phyloP scores from a whole-genome alignment of 30 jellyfish, hydroid and myxozoan genomes.

The Catostylus mosaicus region DNA sequence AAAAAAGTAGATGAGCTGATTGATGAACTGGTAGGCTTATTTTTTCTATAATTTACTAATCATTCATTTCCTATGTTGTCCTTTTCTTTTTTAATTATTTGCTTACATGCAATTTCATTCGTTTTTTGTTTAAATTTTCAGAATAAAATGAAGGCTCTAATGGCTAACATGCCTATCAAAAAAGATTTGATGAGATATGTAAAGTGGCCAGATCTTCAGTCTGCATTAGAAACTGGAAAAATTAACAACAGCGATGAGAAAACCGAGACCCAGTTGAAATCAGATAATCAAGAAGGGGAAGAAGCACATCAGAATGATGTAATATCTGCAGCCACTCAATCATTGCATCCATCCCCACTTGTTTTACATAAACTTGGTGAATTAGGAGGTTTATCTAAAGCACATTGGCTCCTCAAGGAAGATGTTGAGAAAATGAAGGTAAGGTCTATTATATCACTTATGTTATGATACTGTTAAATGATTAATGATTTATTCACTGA shows the following conservation, averaged over 20 bases:
- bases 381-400: conserved; percentile 33
- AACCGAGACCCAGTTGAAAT: neutral
- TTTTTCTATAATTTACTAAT: neutral
- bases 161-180: conserved; percentile 28
- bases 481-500: no score
- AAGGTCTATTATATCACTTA: no score
- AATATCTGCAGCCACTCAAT: neutral
- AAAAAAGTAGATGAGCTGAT: conserved; percentile 33
- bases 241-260: neutral
- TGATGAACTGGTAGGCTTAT: conserved; percentile 42
- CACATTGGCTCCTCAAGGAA: conserved; percentile 36
- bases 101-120: neutral
- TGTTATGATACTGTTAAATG: no score
- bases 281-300: neutral
- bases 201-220: conserved; percentile 59
- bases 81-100: no score
- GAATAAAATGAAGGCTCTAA: neutral
- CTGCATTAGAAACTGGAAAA: conserved; percentile 55
- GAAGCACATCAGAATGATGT: neutral
- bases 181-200: conserved; percentile 31
- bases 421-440: conserved; percentile 59
- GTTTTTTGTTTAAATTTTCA: neutral
- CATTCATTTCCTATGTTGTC: neutral
- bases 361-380: conserved; percentile 25
- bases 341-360: conserved; percentile 17